phyloP scores from a whole-genome alignment of 2,113 vertebrate genomes.

The Telmatochromis bifrenatus region DNA sequence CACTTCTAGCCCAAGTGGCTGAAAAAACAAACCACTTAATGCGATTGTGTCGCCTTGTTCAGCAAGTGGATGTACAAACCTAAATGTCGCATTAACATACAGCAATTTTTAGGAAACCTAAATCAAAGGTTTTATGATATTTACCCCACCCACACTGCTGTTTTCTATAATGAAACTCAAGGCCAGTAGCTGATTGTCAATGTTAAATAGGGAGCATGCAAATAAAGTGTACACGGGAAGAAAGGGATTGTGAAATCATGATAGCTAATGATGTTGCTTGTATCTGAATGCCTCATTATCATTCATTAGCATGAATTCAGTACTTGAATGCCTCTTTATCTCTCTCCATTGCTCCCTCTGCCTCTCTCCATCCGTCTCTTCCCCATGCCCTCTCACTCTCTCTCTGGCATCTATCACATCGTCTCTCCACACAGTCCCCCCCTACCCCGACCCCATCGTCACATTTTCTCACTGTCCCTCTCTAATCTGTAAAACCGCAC shows the following conservation, averaged over 20 bases:
- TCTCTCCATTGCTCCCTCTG: neutral
- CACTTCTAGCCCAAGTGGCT: neutral
- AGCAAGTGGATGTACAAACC: neutral
- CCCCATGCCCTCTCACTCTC: neutral
- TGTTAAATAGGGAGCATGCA: neutral
- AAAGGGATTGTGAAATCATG: neutral
- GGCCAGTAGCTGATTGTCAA: neutral
- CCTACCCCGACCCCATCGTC: neutral
- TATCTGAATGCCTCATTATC: conserved; percentile 30
- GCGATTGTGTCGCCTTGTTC: neutral
- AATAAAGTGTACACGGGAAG: neutral
- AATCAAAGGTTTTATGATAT: neutral
- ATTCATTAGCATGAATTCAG: neutral
- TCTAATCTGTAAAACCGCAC: conserved; percentile 51
- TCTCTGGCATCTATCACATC: neutral
- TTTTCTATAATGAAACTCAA: conserved; percentile 6
- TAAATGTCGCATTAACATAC: conserved; percentile 11
- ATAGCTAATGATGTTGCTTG: conserved; percentile 10
- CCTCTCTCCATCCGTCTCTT: neutral
- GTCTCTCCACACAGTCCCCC: neutral
- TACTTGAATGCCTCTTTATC: neutral
- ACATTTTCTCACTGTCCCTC: conserved; percentile 11
- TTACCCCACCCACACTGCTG: neutral
- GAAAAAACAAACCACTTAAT: neutral
- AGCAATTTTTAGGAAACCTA: neutral